Conservation (phyloP, 1,140 invertebrate genomes). For the Drosophila nannoptera region DNA sequence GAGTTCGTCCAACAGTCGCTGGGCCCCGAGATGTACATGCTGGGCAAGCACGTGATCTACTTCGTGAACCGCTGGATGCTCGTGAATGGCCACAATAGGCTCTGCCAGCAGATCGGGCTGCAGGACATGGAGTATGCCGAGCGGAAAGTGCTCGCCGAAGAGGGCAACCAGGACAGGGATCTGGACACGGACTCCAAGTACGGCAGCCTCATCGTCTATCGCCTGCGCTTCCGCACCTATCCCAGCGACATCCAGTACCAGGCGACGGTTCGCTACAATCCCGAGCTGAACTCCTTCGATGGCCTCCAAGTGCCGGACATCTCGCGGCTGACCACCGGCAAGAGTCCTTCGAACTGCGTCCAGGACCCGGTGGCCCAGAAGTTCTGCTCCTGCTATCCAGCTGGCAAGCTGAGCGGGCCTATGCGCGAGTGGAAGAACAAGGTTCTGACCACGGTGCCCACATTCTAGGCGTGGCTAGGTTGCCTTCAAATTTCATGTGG, state of each 20-base stretch:
- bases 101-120: constrained; percentile 34
- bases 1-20: constrained; percentile 76
- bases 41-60: constrained; percentile 79
- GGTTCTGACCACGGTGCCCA: neutral
- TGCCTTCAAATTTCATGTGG: neutral
- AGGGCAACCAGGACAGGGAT: constrained; percentile 21
- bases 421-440: constrained; percentile 17
- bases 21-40: constrained; percentile 67
- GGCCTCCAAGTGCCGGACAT: constrained; percentile 73
- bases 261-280: constrained; percentile 80
- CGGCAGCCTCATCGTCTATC: constrained; percentile 24
- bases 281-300: constrained; percentile 14
- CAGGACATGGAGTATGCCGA: constrained; percentile 29
- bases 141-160: constrained; percentile 18
- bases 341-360: constrained; percentile 79
- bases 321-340: constrained; percentile 82
- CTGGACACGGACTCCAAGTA: constrained; percentile 24
- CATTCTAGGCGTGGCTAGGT: neutral
- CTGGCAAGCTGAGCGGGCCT: neutral
- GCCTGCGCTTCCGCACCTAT: constrained; percentile 40
- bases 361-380: constrained; percentile 80
- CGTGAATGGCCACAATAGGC: constrained; percentile 4
- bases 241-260: constrained; percentile 80
- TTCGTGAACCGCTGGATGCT: constrained; percentile 76
- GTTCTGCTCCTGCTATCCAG: constrained; percentile 77